Conservation (phyloP, 2,888 invertebrate species). For the Bruchidius siliquastri region DNA sequence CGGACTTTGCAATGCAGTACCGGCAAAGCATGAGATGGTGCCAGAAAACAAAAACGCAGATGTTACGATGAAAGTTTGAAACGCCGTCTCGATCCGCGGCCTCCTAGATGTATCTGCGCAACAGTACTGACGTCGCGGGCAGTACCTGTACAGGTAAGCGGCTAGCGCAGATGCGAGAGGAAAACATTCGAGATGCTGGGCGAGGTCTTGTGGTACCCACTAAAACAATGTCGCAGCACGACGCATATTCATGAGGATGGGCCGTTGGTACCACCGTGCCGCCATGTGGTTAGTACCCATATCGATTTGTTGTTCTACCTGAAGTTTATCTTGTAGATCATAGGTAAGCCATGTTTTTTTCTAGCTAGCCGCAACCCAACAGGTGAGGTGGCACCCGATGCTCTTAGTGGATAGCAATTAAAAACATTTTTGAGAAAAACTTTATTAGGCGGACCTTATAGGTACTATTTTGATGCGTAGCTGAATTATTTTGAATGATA, state of each 20-base stretch:
- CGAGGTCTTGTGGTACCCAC: conserved; percentile 16
- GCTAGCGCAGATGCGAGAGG: neutral
- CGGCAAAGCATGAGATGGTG: neutral
- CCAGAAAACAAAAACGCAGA: neutral
- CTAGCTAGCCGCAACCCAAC: neutral
- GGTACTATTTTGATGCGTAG: too few relatives aligned
- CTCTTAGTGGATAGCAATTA: neutral
- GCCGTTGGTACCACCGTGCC: neutral
- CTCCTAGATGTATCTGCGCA: neutral
- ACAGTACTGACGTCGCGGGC: conserved; percentile 4
- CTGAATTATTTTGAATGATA: too few relatives aligned
- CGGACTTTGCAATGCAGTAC: neutral
- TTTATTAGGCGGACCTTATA: too few relatives aligned
- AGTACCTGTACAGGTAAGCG: conserved; percentile 22
- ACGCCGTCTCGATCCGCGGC: neutral
- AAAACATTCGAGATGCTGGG: conserved; percentile 19
- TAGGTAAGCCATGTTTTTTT: neutral
- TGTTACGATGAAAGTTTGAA: neutral
- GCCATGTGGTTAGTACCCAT: neutral
- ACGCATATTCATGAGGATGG: conserved; percentile 18
- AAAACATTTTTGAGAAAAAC: neutral
- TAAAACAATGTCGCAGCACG: conserved; percentile 9
- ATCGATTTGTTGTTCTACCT: neutral
- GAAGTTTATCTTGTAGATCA: neutral
- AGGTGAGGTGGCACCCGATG: neutral